Conservation (phyloP, 2,888 invertebrate species). For the Helicoverpa assulta region DNA sequence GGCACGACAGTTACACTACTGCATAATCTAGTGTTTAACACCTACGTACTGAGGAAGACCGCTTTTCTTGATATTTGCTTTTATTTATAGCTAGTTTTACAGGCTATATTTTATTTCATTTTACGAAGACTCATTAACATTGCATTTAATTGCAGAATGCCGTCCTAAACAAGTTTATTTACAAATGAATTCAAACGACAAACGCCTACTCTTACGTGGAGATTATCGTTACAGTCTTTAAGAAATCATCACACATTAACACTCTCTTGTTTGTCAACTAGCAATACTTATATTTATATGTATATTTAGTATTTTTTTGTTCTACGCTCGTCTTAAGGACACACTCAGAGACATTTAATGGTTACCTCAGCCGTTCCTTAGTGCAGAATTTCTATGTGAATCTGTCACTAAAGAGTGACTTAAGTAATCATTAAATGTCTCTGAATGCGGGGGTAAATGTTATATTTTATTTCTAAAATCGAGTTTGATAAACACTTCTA, state of each 20-base stretch:
- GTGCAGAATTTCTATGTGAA: too few species aligned
- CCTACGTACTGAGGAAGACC: constrained; percentile 21
- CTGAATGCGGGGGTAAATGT: background rate
- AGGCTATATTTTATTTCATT: constrained; percentile 6
- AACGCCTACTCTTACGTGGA: constrained; percentile 18
- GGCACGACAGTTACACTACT: constrained; percentile 36
- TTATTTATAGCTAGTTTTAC: constrained; percentile 1
- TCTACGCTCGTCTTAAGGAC: background rate
- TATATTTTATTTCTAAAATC: background rate
- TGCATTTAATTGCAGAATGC: background rate
- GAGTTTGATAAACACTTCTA: background rate
- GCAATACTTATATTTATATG: background rate
- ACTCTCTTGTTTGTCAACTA: constrained; percentile 20
- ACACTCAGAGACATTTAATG: too few species aligned
- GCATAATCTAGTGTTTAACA: constrained; percentile 12
- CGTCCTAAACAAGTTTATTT: background rate
- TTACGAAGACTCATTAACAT: background rate
- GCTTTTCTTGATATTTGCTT: constrained; percentile 12
- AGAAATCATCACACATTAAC: constrained; percentile 37
- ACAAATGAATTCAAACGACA: constrained; percentile 4
- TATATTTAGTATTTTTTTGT: background rate
- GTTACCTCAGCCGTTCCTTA: too few species aligned
- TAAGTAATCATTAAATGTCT: too few species aligned
- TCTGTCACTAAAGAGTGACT: too few species aligned
- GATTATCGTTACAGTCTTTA: constrained; percentile 50